Base-by-base conservation (phyloP, 2,888 invertebrate species). In the Capitulum mitella region DNA sequence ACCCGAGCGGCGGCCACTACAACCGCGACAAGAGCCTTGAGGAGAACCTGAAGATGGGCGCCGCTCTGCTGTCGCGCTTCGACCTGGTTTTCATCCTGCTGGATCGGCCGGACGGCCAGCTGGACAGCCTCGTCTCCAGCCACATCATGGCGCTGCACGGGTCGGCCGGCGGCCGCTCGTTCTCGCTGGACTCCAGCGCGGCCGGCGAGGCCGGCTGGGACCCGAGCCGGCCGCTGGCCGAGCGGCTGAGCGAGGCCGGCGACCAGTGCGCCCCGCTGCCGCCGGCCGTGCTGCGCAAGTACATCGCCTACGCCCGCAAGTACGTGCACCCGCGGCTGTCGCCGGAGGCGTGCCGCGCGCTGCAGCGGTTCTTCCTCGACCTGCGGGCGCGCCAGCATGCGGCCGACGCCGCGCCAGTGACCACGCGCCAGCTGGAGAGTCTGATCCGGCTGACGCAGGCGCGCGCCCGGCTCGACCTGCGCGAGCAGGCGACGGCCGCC, bases 1-100 rank as follows among this genome's bases (percentile, higher is more conserved):
- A 98, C 88, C 97, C 97, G 3, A 89, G 91, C 61, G 81, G 80
- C 29, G 81, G 81, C 22, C 82, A 82, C 48, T 98, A 97, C 85
- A 92, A 96, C 85, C 91, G 92, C 83, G 90, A 91, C 0, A 95
- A 94, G 87, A 93, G 94, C 26, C 91, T 98, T 1, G 89, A 92
- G 0, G 95, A 97, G 87, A 98, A 98, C 86, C 88, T 98, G 80
- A 93, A 92, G 85, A 90, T 98, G 82, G 91, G 92, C 82, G 91
- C 93, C 26, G 92, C 97, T 0, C 87, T 98, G 79, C 86, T 98
- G 29, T 95, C 95, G 3, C 89, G 97, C 85, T 98, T 97, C 86
- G 97, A 98, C 87, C 88, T 98, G 79, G 92, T 96, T 77, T 98
- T 96, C 85, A 92, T 97, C 81, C 88, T 98, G 43, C 86, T 95